Conservation (phyloP, 2,888 invertebrate species). For the Mystacides longicornis region DNA sequence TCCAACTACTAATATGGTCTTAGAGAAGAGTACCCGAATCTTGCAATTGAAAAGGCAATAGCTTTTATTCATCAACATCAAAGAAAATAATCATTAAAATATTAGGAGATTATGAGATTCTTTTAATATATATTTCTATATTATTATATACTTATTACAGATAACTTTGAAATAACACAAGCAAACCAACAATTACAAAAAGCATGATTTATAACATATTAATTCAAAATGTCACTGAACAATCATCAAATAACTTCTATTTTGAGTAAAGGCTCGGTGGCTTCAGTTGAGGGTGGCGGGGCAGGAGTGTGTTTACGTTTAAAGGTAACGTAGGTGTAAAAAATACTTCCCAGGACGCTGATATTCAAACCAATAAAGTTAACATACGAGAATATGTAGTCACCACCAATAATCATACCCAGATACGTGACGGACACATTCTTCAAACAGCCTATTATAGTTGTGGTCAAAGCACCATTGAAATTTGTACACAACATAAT, state of each 20-base stretch:
- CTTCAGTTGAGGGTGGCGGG: conserved; percentile 5
- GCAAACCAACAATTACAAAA: no score
- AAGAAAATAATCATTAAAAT: no score
- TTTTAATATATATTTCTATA: no score
- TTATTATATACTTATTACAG: no score
- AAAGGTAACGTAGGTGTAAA: conserved; percentile 85
- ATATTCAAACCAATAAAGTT: conserved; percentile 97
- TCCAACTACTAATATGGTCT: no score
- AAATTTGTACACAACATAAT: conserved; percentile 91
- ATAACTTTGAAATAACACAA: no score
- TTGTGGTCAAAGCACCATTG: conserved; percentile 98
- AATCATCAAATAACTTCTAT: conserved; percentile 18
- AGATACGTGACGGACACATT: conserved; percentile 96
- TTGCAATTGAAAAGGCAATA: no score
- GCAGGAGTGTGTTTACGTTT: conserved; percentile 47
- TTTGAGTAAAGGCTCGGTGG: conserved; percentile 12
- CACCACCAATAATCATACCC: conserved; percentile 97
- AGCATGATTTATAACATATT: no score
- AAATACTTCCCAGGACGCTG: conserved; percentile 78
- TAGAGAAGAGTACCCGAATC: no score
- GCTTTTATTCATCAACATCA: no score
- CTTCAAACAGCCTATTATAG: conserved; percentile 96
- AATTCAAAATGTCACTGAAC: no score
- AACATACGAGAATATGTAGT: conserved; percentile 89
- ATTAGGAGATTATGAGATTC: no score